phyloP scores from a whole-genome alignment of 2,797 vertebrate genomes.

The Dendrocincla tyrannina region DNA sequence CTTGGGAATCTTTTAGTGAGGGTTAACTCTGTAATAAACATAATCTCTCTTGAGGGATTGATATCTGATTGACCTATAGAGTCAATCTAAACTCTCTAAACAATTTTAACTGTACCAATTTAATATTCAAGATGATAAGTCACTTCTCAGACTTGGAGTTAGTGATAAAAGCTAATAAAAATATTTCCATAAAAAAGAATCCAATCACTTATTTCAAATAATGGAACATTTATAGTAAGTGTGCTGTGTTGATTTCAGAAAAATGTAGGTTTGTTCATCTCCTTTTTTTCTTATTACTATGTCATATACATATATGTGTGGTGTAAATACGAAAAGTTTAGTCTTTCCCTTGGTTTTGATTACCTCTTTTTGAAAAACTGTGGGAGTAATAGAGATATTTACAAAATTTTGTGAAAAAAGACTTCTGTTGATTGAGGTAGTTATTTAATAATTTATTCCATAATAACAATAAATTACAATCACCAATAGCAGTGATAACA shows the following conservation, averaged over 20 bases:
- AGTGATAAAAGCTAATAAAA: neutral
- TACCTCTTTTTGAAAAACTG: neutral
- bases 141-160: neutral
- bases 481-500: neutral
- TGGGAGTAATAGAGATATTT: neutral
- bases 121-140: neutral
- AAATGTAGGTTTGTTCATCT: neutral
- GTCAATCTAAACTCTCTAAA: neutral
- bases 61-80: neutral
- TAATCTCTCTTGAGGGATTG: neutral
- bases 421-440: neutral
- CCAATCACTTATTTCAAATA: neutral
- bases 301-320: neutral
- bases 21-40: neutral
- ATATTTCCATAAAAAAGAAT: neutral
- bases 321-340: neutral
- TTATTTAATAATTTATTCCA: neutral
- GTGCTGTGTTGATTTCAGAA: neutral
- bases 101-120: neutral
- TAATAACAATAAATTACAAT: neutral
- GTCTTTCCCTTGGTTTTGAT: neutral
- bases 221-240: neutral
- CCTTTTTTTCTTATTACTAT: neutral
- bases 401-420: neutral
- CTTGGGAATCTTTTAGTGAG: neutral